These are phyloP conservation scores for Clusia tigrina DNA, from an alignment of 2,888 invertebrate genomes.

Conservation along the genomic window DNA sequence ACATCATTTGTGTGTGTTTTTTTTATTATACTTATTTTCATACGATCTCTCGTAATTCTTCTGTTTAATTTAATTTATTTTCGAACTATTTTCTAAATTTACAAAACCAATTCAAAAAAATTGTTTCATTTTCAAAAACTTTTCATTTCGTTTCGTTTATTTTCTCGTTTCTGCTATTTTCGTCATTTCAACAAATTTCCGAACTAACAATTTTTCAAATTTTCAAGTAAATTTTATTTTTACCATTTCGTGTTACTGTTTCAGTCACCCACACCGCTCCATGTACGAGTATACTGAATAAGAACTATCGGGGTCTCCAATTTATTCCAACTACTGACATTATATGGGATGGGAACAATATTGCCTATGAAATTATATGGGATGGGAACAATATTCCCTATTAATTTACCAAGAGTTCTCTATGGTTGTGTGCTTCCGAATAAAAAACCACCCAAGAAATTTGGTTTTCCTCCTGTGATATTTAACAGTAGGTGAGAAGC, in stretches of 20 bases:
- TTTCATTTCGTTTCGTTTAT: slow-evolving; percentile 7
- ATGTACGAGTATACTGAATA: no score
- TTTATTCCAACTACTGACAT: no score
- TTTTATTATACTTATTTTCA: slow-evolving; percentile 25
- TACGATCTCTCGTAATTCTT: slow-evolving; percentile 13
- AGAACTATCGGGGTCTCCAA: no score
- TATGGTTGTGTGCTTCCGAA: no score
- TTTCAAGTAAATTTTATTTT: slow-evolving; percentile 15
- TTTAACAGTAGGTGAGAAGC: no score
- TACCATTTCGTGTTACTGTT: slow-evolving; percentile 5
- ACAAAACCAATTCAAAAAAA: not conserved
- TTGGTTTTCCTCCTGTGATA: no score
- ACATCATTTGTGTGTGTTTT: slow-evolving; percentile 19
- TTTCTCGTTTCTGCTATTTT: slow-evolving; percentile 16
- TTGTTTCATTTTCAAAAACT: not conserved
- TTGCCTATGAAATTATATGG: no score
- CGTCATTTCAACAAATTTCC: slow-evolving; percentile 20
- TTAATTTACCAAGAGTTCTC: no score
- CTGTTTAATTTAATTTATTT: slow-evolving; percentile 15
- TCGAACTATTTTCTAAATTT: slow-evolving; percentile 27
- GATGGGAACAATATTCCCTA: no score
- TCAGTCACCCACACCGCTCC: no score
- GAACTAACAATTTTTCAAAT: slow-evolving; percentile 22
- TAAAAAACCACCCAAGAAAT: no score
- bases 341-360: no score